Conservation (phyloP, 2,797 vertebrate genomes). For the Xenops minutus region DNA sequence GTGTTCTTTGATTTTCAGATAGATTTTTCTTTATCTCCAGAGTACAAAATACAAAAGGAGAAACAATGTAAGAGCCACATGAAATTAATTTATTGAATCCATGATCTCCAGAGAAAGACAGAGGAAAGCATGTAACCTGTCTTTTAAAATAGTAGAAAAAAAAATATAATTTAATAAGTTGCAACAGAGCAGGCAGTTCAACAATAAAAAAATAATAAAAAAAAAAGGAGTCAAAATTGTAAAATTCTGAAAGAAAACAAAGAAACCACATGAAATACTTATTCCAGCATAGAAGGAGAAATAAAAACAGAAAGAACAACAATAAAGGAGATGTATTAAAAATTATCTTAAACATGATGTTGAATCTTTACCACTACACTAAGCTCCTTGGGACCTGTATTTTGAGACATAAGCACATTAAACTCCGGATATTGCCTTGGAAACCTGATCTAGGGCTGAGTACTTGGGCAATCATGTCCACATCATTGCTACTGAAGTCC, state of each 20-base stretch:
- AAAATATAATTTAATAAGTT: slow-evolving; percentile 39
- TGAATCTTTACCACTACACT: background rate
- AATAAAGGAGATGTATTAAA: background rate
- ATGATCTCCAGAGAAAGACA: slow-evolving; percentile 60
- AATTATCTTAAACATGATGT: background rate
- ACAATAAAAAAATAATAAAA: background rate
- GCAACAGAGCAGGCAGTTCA: slow-evolving; percentile 62
- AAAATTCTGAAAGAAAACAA: slow-evolving; percentile 8
- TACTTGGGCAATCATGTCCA: background rate
- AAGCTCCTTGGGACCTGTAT: background rate
- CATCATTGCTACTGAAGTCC: background rate
- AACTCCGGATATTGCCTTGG: slow-evolving; percentile 25
- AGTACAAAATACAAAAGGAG: slow-evolving; percentile 48
- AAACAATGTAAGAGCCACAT: background rate
- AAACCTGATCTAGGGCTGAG: background rate
- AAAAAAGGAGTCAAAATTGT: background rate
- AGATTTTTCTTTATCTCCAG: slow-evolving; percentile 20
- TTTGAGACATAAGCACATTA: background rate
- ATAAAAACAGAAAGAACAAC: background rate
- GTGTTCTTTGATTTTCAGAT: slow-evolving; percentile 26
- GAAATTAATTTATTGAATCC: slow-evolving; percentile 65
- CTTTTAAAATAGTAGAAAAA: background rate
- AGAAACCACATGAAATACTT: slow-evolving; percentile 23
- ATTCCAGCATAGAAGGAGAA: background rate
- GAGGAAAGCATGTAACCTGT: slow-evolving; percentile 50